A percentile compares a stretch with the other conserved stretches of the same genome.
These are phyloP conservation scores for Rhopilema esculentum DNA, from an alignment of 30 jellyfish, hydroid and myxozoan species.

Conservation along the genomic window DNA sequence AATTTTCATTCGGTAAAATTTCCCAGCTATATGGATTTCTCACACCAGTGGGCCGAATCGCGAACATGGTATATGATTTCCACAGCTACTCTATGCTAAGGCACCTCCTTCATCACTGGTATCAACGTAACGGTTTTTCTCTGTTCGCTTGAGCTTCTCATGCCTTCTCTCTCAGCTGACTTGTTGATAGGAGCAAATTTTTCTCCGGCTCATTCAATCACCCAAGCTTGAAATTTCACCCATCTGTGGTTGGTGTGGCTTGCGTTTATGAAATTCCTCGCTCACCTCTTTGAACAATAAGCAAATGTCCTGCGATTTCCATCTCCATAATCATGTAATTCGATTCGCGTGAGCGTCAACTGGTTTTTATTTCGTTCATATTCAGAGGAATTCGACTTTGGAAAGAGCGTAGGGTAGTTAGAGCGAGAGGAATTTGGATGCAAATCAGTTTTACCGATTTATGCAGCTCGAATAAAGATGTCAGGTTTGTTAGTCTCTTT, in stretches of 20 bases:
- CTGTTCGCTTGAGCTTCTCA: not conserved
- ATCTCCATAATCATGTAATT: conserved; percentile 16
- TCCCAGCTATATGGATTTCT: not conserved
- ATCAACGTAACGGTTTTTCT: not conserved
- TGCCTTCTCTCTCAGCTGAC: not conserved
- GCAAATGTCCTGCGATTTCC: conserved; percentile 29
- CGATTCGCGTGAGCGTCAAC: conserved; percentile 11
- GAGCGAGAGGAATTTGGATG: not conserved
- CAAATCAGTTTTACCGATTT: not conserved
- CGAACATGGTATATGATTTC: not conserved
- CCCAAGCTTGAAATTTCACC: conserved; percentile 51
- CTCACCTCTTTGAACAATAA: conserved; percentile 2
- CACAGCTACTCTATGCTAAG: not conserved
- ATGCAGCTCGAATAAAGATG: not conserved
- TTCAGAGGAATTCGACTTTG: not conserved
- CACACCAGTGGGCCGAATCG: not conserved
- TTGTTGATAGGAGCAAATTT: not conserved
- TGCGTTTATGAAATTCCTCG: conserved; percentile 37
- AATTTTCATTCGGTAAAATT: not conserved
- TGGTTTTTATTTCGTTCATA: not conserved
- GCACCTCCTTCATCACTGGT: not conserved
- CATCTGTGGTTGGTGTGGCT: conserved; percentile 66
- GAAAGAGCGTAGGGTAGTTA: not conserved
- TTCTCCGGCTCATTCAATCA: not conserved
- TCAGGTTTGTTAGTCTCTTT: not conserved